Conservation (phyloP, 2,888 invertebrate genomes). For the Erannis defoliaria region DNA sequence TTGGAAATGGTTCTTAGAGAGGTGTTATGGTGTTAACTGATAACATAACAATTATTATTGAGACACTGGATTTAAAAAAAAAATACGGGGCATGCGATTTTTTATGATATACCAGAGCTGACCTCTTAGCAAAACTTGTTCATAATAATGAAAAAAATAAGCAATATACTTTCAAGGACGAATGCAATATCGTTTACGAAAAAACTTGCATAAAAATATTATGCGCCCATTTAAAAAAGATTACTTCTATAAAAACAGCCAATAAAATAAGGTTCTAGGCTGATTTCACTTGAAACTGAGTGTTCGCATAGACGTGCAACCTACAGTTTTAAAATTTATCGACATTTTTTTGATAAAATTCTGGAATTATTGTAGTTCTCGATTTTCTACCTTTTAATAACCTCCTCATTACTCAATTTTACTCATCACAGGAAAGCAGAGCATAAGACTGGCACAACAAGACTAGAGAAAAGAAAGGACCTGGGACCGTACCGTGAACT, state of each 20-base stretch:
- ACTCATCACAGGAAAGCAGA: too few relatives aligned
- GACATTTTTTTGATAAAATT: neutral
- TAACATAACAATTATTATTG: too few relatives aligned
- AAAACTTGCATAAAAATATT: slow-evolving; percentile 5
- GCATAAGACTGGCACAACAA: too few relatives aligned
- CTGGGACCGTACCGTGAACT: too few relatives aligned
- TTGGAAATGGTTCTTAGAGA: too few relatives aligned
- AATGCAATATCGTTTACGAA: neutral
- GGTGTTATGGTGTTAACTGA: too few relatives aligned
- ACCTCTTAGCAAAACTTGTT: neutral
- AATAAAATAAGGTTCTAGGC: neutral
- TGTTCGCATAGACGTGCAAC: neutral
- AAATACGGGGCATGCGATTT: neutral
- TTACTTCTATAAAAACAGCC: neutral
- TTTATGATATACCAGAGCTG: neutral
- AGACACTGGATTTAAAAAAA: neutral
- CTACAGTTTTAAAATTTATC: neutral
- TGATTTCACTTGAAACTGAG: neutral
- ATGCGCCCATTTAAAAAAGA: neutral
- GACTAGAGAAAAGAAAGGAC: too few relatives aligned
- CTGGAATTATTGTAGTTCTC: neutral
- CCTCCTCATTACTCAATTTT: too few relatives aligned
- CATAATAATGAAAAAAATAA: neutral
- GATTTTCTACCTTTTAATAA: too few relatives aligned
- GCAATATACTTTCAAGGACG: neutral